These are phyloP conservation scores for Cephalopterus ornatus DNA, from an alignment of 2,113 vertebrate genomes.

Conservation along the genomic window DNA sequence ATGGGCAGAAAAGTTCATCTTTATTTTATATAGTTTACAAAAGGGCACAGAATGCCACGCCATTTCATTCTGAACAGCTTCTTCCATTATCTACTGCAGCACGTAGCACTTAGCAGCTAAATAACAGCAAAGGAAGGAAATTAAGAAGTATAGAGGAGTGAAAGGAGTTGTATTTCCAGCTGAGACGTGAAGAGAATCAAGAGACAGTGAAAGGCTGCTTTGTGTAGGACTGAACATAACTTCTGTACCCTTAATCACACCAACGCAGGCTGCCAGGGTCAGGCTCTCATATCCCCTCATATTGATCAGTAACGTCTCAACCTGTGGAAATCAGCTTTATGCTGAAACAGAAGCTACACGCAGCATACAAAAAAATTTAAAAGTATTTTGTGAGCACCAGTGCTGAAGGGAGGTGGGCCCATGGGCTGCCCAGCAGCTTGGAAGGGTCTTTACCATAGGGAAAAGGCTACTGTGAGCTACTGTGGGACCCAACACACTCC, in stretches of 20 bases:
- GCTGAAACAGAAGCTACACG: neutral
- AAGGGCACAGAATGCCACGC: conserved; percentile 35
- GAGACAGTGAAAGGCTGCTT: neutral
- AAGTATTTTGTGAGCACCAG: neutral
- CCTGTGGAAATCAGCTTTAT: neutral
- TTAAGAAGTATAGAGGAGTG: neutral
- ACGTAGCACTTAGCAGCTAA: neutral
- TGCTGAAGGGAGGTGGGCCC: neutral
- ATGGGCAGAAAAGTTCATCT: neutral
- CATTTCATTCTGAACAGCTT: conserved; percentile 25
- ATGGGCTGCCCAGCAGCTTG: neutral
- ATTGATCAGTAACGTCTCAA: neutral
- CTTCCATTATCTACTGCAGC: conserved; percentile 7
- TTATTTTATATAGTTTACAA: conserved; percentile 19
- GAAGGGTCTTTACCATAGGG: neutral
- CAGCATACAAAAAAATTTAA: neutral
- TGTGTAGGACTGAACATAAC: neutral
- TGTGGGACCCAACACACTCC: accelerated
- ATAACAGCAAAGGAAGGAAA: conserved; percentile 48
- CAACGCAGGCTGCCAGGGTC: neutral
- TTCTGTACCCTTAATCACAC: neutral
- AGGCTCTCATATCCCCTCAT: neutral
- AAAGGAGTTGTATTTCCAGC: conserved; percentile 3
- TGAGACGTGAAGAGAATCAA: neutral
- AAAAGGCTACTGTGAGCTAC: neutral